These are phyloP conservation scores for Cephus runcator DNA, from an alignment of 2,888 invertebrate species.

Conservation along the genomic window DNA sequence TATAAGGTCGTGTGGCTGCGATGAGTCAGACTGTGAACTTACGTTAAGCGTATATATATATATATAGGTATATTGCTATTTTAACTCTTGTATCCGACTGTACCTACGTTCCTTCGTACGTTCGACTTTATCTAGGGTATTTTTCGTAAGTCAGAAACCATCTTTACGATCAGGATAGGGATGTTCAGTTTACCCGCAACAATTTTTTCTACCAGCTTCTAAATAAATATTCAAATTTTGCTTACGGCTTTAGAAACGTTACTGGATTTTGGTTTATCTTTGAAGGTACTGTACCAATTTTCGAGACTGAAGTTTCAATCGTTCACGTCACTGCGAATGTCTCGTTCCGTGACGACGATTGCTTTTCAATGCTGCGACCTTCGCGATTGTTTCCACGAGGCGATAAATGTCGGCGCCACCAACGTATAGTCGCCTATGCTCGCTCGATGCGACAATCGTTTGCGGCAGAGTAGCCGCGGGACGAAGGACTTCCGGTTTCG, in stretches of 20 bases:
- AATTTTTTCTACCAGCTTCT: too few relatives aligned
- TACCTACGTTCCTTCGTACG: neutral
- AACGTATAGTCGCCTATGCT: neutral
- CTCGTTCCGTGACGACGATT: neutral
- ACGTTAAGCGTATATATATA: neutral
- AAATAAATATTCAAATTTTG: too few relatives aligned
- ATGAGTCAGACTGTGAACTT: neutral
- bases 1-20: neutral
- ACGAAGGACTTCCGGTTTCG: neutral
- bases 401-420: neutral
- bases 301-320: neutral
- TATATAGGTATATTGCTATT: neutral
- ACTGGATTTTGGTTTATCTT: neutral
- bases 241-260: neutral
- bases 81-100: neutral
- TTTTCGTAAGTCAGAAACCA: neutral
- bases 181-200: neutral
- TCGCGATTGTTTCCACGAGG: neutral
- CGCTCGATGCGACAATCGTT: neutral
- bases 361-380: neutral
- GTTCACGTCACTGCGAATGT: neutral
- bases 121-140: neutral
- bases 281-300: fast-evolving
- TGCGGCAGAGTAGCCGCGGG: neutral
- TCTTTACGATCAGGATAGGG: neutral